phyloP scores from a whole-genome alignment of 2,888 invertebrate genomes.

The Brachynemurus nebulosus region DNA sequence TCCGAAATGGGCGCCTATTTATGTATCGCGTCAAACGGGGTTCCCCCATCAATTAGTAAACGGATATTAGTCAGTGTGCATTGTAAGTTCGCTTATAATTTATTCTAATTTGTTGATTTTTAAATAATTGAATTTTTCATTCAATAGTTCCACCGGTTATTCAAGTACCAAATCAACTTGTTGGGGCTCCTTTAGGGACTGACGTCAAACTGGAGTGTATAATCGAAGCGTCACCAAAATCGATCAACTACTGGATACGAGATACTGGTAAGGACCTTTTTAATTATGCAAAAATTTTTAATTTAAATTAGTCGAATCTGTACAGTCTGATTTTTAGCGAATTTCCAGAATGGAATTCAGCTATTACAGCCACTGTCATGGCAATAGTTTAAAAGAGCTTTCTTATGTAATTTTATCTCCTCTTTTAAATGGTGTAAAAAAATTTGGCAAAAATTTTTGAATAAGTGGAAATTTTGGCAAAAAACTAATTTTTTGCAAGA shows the following conservation, averaged over 20 bases:
- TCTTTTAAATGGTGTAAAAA: no score
- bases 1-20: conserved; percentile 85
- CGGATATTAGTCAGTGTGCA: conserved; percentile 77
- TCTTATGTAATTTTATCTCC: no score
- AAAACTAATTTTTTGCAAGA: no score
- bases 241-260: conserved; percentile 83
- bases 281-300: conserved; percentile 10
- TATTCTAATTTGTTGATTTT: conserved; percentile 2
- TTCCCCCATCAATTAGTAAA: conserved; percentile 80
- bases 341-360: no score
- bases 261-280: conserved; percentile 66
- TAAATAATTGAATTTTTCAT: not conserved
- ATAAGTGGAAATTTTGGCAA: no score
- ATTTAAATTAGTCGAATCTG: conserved; percentile 8
- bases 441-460: no score
- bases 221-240: conserved; percentile 80
- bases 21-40: conserved; percentile 79
- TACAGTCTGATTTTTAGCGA: no score
- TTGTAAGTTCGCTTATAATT: conserved; percentile 69
- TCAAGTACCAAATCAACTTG: conserved; percentile 83
- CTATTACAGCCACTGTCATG: no score
- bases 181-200: conserved; percentile 74
- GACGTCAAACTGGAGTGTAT: conserved; percentile 80
- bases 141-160: conserved; percentile 74
- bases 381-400: no score